These are phyloP conservation scores for Piliocolobus tephrosceles DNA, from an alignment of 2,113 vertebrate species.

Conservation along the genomic window DNA sequence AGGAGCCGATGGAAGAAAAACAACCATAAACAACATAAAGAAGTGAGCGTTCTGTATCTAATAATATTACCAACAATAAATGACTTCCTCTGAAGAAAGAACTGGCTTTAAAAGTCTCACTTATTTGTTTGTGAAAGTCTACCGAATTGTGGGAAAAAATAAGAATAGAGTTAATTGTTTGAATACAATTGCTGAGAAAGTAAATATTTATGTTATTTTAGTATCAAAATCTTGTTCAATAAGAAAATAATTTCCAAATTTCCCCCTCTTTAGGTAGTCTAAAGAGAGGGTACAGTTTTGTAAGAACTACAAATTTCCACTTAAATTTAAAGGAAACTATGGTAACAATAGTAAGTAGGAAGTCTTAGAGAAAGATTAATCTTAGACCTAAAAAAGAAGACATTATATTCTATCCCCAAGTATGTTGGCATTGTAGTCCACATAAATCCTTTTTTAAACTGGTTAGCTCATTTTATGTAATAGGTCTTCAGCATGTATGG, in stretches of 20 bases:
- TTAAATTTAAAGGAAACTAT: not conserved
- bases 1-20: not conserved
- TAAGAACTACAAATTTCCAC: not conserved
- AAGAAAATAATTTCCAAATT: not conserved
- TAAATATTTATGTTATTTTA: constrained; percentile 19
- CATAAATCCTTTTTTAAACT: not conserved
- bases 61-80: not conserved
- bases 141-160: not conserved
- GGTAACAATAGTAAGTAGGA: not conserved
- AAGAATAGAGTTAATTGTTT: not conserved
- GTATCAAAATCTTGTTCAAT: not conserved
- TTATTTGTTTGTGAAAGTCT: not conserved
- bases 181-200: not conserved
- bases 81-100: not conserved
- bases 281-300: not conserved
- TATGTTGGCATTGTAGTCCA: not conserved
- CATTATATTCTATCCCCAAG: not conserved
- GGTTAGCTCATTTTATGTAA: not conserved
- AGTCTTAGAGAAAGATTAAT: constrained; percentile 12
- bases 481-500: not conserved
- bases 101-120: not conserved
- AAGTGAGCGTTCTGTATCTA: not conserved
- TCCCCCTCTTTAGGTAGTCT: not conserved
- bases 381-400: constrained; percentile 9
- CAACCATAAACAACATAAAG: not conserved